Evolutionary conservation across 2,888 invertebrate species (phyloP).

Genomic region (Schizotus pectinicornis): DNA sequence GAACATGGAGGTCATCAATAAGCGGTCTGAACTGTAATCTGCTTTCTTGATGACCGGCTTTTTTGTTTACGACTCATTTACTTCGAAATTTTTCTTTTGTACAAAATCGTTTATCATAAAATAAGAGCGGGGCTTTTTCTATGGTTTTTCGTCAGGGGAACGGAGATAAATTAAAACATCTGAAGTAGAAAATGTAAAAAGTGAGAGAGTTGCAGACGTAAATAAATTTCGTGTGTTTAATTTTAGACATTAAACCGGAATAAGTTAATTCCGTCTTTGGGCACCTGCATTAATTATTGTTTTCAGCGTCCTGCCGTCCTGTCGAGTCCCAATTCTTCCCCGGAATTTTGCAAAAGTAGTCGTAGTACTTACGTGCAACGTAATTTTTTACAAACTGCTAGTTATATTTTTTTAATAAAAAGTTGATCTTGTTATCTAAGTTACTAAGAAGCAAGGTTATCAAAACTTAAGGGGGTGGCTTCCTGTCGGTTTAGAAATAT

Average conservation of each 20-base stretch:
- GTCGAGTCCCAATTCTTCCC: not conserved
- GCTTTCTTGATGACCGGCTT: slow-evolving; percentile 55
- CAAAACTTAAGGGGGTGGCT: slow-evolving; percentile 4
- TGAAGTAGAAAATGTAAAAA: slow-evolving; percentile 39
- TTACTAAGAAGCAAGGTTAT: not conserved
- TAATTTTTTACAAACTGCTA: too few relatives aligned
- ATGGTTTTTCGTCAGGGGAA: slow-evolving; percentile 35
- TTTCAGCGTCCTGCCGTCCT: not conserved
- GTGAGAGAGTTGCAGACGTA: slow-evolving; percentile 20
- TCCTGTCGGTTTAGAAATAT: slow-evolving; percentile 29
- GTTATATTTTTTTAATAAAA: slow-evolving; percentile 5
- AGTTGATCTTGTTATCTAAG: not conserved
- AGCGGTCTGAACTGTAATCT: slow-evolving; percentile 56
- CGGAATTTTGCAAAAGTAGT: not conserved
- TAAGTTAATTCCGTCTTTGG: slow-evolving; percentile 2
- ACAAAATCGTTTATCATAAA: slow-evolving; percentile 49
- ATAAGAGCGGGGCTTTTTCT: slow-evolving; percentile 37
- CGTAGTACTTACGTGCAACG: too few relatives aligned
- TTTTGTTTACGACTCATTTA: slow-evolving; percentile 58
- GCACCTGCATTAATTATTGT: slow-evolving; percentile 3
- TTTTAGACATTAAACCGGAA: slow-evolving; percentile 17
- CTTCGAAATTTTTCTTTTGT: slow-evolving; percentile 50
- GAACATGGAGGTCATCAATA: slow-evolving; percentile 58
- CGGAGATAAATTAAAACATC: slow-evolving; percentile 42
- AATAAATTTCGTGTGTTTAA: slow-evolving; percentile 18